Evolutionary conservation across 2,888 invertebrate species (phyloP).

Genomic region (Drosophila quasianomalipes): DNA sequence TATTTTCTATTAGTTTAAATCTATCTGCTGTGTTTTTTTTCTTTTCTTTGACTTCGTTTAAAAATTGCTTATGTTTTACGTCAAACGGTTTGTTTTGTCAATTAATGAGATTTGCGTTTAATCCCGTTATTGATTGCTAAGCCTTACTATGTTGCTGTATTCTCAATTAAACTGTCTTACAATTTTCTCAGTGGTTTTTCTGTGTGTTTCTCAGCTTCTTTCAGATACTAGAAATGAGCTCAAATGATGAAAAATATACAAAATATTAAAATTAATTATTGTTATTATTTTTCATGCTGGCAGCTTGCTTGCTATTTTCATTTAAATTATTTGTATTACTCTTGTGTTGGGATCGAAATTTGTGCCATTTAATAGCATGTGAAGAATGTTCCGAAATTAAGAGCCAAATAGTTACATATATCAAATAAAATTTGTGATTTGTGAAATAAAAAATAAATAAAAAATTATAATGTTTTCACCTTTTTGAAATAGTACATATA

Average conservation of each 20-base stretch:
- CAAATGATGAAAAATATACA: constrained; percentile 65
- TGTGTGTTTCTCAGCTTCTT: constrained; percentile 27
- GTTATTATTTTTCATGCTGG: constrained; percentile 73
- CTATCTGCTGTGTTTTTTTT: constrained; percentile 32
- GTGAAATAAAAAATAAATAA: constrained; percentile 25
- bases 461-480: constrained; percentile 52
- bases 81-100: constrained; percentile 46
- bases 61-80: constrained; percentile 71
- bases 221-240: constrained; percentile 54
- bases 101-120: constrained; percentile 44
- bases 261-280: constrained; percentile 79
- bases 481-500: constrained; percentile 48
- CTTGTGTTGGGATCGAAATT: constrained; percentile 59
- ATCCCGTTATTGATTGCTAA: constrained; percentile 54
- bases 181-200: constrained; percentile 21
- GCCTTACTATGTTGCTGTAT: constrained; percentile 36
- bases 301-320: constrained; percentile 69
- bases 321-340: constrained; percentile 20
- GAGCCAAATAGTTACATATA: constrained; percentile 1
- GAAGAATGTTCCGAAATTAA: constrained; percentile 22
- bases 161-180: constrained; percentile 21
- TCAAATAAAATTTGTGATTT: constrained; percentile 9
- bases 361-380: constrained; percentile 15
- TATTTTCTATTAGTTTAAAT: constrained; percentile 38
- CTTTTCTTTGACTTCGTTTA: constrained; percentile 35